Conservation (phyloP, 2,113 vertebrate species). For the Mystacornis crossleyi region DNA sequence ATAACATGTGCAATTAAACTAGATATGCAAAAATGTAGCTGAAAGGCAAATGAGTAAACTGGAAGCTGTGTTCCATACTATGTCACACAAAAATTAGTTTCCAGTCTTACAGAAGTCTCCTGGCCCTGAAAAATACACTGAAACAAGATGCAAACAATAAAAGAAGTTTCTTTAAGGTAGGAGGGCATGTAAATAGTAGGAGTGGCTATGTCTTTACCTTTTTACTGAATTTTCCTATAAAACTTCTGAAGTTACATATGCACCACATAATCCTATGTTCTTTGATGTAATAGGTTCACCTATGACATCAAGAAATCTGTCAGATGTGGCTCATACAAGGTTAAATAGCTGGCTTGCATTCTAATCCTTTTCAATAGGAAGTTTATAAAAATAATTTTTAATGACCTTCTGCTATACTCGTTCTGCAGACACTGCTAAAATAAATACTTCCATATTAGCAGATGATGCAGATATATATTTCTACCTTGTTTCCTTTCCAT, state of each 20-base stretch:
- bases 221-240: neutral
- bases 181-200: neutral
- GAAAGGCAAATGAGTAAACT: neutral
- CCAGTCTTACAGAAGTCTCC: neutral
- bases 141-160: neutral
- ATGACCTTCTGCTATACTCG: neutral
- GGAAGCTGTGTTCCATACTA: neutral
- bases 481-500: neutral
- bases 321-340: neutral
- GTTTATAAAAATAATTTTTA: slow-evolving; percentile 40
- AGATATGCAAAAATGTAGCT: neutral
- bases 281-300: neutral
- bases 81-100: neutral
- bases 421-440: slow-evolving; percentile 21
- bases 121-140: neutral
- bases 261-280: neutral
- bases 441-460: slow-evolving; percentile 30
- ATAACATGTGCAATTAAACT: neutral
- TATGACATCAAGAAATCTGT: neutral
- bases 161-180: neutral
- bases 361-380: slow-evolving; percentile 20
- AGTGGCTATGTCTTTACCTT: neutral
- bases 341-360: slow-evolving; percentile 19
- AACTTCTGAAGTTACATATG: neutral
- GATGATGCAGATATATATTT: neutral